These are phyloP conservation scores for Halcyon badia DNA, from an alignment of 2,797 vertebrate genomes.

Conservation along the genomic window DNA sequence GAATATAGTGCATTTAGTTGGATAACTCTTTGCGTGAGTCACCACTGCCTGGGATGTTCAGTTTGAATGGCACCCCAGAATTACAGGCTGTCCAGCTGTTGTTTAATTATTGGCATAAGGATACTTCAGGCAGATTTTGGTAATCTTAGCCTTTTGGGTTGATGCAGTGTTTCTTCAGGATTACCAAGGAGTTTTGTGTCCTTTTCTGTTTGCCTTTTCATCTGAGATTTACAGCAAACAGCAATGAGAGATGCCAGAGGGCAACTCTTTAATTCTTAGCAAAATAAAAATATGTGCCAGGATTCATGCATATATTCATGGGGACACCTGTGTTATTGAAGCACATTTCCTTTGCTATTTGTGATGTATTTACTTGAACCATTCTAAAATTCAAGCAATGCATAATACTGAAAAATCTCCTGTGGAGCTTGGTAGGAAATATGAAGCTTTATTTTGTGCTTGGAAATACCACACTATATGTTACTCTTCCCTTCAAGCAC, in stretches of 20 bases:
- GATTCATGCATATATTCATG: constrained; percentile 71
- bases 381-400: constrained; percentile 34
- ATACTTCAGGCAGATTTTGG: not conserved
- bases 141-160: not conserved
- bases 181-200: not conserved
- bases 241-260: constrained; percentile 47
- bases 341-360: constrained; percentile 57
- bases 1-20: not conserved
- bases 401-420: constrained; percentile 34
- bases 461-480: not conserved
- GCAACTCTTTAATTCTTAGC: constrained; percentile 63
- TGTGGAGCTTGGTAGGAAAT: constrained; percentile 6
- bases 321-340: constrained; percentile 68
- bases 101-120: not conserved
- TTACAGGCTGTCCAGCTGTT: not conserved
- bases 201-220: constrained; percentile 29
- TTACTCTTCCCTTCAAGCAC: not conserved
- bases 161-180: not conserved
- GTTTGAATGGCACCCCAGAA: not conserved
- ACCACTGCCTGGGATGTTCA: not conserved
- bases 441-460: constrained; percentile 7
- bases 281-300: constrained; percentile 53
- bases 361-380: constrained; percentile 37
- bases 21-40: not conserved
- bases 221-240: constrained; percentile 42